Evolutionary conservation across 2,113 vertebrate genomes (phyloP).

Genomic region (Microcebus ravelobensis): DNA sequence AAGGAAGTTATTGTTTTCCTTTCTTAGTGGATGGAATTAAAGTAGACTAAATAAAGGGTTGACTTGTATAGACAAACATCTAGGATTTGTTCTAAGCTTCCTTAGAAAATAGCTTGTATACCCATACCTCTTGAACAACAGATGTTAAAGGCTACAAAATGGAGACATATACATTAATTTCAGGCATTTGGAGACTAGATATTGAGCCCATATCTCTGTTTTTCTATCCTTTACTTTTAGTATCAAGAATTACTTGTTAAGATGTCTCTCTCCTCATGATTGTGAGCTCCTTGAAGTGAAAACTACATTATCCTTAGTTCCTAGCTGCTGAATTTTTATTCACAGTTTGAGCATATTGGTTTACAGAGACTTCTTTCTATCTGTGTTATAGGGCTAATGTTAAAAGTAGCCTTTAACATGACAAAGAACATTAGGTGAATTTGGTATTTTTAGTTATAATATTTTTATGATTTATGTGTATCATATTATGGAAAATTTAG

Average conservation of each 20-base stretch:
- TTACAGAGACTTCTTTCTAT: background rate
- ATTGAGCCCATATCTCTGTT: background rate
- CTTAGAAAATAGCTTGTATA: slow-evolving; percentile 21
- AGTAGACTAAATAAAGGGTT: slow-evolving; percentile 66
- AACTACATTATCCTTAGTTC: background rate
- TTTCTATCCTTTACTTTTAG: background rate
- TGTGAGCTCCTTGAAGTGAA: background rate
- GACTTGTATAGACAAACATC: background rate
- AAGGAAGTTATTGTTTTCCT: slow-evolving; percentile 70
- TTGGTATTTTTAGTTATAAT: slow-evolving; percentile 4
- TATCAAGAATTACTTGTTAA: background rate
- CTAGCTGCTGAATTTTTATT: slow-evolving; percentile 2
- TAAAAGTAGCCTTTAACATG: background rate
- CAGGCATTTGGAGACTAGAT: background rate
- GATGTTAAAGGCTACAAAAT: background rate
- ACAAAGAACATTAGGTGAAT: background rate
- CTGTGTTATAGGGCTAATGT: background rate
- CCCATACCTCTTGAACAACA: background rate
- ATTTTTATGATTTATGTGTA: background rate
- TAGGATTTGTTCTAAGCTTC: slow-evolving; percentile 36
- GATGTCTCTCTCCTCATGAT: background rate
- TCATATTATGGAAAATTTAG: background rate
- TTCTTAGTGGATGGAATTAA: slow-evolving; percentile 65
- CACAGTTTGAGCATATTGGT: background rate
- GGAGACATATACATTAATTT: background rate